Percentiles rank a stretch among this genome's conserved stretches.
Conservation (phyloP, 1,140 invertebrate genomes). For the Drosophila dunni region DNA sequence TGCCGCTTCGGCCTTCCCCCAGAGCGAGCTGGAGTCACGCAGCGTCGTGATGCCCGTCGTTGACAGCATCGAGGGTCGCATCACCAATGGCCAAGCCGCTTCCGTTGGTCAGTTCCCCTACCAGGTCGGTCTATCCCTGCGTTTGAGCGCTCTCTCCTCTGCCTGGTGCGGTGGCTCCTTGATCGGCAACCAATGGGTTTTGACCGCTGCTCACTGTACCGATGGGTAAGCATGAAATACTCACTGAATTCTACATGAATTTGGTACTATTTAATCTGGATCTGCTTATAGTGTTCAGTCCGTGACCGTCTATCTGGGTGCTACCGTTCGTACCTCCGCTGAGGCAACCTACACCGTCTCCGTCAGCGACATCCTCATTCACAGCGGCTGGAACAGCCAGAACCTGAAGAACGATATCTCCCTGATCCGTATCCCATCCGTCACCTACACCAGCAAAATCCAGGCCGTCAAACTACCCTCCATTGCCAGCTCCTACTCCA, state of each 20-base stretch:
- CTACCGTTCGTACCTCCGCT: conserved; percentile 61
- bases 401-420: conserved; percentile 74
- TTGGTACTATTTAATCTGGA: background rate
- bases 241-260: background rate
- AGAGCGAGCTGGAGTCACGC: conserved; percentile 47
- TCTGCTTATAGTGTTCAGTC: conserved; percentile 31
- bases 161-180: conserved; percentile 86
- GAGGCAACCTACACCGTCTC: conserved; percentile 42
- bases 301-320: conserved; percentile 72
- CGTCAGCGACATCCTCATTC: conserved; percentile 48
- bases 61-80: conserved; percentile 67
- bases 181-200: conserved; percentile 77
- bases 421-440: conserved; percentile 62
- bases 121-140: conserved; percentile 78
- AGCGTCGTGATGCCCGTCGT: conserved; percentile 58
- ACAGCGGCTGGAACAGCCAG: conserved; percentile 56
- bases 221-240: conserved; percentile 49
- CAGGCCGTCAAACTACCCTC: conserved; percentile 42
- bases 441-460: conserved; percentile 37
- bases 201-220: conserved; percentile 75
- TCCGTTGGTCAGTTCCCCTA: conserved; percentile 80
- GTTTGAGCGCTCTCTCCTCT: conserved; percentile 35
- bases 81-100: conserved; percentile 74
- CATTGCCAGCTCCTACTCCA: conserved; percentile 58
- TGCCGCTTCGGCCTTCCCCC: conserved; percentile 61